Conservation (phyloP, 2,888 invertebrate species). For the Prosapia bicincta region DNA sequence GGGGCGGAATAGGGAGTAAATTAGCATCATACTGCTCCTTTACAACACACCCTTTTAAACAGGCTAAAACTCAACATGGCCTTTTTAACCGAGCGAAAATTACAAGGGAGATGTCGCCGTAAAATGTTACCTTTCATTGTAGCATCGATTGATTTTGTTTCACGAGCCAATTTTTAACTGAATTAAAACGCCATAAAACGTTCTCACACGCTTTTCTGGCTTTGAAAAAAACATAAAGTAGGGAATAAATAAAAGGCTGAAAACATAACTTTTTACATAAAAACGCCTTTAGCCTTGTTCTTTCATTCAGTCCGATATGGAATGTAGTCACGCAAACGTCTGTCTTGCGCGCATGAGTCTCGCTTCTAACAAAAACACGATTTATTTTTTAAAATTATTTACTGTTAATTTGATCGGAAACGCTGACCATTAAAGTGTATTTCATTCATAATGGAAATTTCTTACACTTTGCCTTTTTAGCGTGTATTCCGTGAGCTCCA, state of each 20-base stretch:
- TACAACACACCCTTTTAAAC: constrained; percentile 15
- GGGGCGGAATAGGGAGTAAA: constrained; percentile 17
- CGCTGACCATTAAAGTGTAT: too few species aligned
- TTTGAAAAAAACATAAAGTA: background rate
- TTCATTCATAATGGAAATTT: too few species aligned
- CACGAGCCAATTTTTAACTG: background rate
- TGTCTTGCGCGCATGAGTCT: background rate
- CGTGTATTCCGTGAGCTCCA: too few species aligned
- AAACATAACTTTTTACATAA: background rate
- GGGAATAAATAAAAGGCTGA: background rate
- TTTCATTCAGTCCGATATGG: background rate
- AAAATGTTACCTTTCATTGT: background rate
- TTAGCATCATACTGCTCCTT: constrained; percentile 23
- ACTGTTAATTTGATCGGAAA: too few species aligned
- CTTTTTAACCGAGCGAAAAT: background rate
- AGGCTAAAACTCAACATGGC: background rate
- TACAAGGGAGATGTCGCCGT: too few species aligned
- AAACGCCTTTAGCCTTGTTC: background rate
- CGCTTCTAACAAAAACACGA: too few species aligned
- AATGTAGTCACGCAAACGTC: background rate
- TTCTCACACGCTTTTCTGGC: background rate
- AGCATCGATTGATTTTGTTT: background rate
- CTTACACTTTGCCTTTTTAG: too few species aligned
- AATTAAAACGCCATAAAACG: background rate
- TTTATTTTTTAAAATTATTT: too few species aligned